Evolutionary conservation across 2,888 invertebrate species (phyloP), one percentile per base, ranked within the genome.

Genomic region (Nipponacmea schrenckii): DNA sequence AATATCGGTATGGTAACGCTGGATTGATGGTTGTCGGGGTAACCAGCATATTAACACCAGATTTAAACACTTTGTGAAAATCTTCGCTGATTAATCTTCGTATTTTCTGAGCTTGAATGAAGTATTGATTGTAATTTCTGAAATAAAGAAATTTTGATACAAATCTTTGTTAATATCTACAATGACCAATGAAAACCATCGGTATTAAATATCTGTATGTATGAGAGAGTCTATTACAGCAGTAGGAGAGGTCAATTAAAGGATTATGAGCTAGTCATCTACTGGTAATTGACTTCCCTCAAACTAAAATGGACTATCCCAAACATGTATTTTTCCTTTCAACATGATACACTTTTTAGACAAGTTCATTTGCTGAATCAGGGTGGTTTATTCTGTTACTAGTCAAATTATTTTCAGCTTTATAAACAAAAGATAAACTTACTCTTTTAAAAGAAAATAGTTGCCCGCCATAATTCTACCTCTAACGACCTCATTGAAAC

Each of bases 401-500:
- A n/a, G n/a, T n/a, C n/a, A n/a, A n/a, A n/a, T n/a, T n/a, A n/a
- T n/a, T n/a, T n/a, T n/a, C n/a, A n/a, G n/a, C n/a, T n/a, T n/a
- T n/a, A n/a, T n/a, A 26, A 15, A 31, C 15, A 46, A 46, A 14
- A 45, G 5, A 48, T 50, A 48, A 4, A 77, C 76, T 77, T 73
- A 85, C 92, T 90, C 90, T 91, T 92, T 92, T 14, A 98, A 89
- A 64, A 98, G 90, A 87, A 98, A 98, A 87, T 94, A 99, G 89
- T 99, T 99, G 70, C 99, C 99, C 0, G 95, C 93, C 72, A 98
- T 91, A 73, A 99, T 98, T 83, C 99, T 92, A 74, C 95, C 94
- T 80, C 96, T 92, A 0, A 99, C 98, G 0, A 97, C 95, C 79
- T 94, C 92, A 85, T 96, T 97, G 81, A 99, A 95, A 0, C 96